phyloP scores from a whole-genome alignment of 2,888 invertebrate genomes.

The Epiblema foenella region DNA sequence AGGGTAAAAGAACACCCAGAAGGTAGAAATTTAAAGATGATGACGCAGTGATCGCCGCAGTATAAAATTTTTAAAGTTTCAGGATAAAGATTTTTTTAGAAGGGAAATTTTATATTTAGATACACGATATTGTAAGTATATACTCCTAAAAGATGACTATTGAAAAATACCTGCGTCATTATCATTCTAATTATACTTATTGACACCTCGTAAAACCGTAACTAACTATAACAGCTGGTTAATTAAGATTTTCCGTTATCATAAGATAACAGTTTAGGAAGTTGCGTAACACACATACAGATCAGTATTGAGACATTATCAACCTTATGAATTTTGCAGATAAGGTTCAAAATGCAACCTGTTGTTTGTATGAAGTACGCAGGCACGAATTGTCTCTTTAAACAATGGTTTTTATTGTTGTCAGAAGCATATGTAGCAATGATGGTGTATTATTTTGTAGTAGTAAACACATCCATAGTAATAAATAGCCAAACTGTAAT shows the following conservation, averaged over 20 bases:
- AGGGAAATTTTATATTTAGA: no score
- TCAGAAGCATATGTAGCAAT: neutral
- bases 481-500: no score
- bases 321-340: neutral
- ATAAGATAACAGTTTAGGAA: constrained; percentile 36
- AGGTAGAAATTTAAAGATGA: no score
- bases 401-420: constrained; percentile 11
- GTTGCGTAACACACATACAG: constrained; percentile 5
- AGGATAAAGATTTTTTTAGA: no score
- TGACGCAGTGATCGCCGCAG: no score
- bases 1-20: no score
- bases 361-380: neutral
- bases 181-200: no score
- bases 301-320: neutral
- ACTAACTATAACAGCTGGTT: constrained; percentile 51
- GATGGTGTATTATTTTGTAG: neutral
- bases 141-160: no score
- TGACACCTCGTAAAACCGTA: constrained; percentile 49
- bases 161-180: no score
- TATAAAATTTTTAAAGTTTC: no score
- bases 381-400: constrained; percentile 10
- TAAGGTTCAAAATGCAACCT: neutral
- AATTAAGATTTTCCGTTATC: constrained; percentile 45
- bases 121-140: no score
- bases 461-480: no score